These are phyloP conservation scores for Lytechinus pictus DNA, from an alignment of 35 echinoderm and acorn worm species.

Conservation along the genomic window DNA sequence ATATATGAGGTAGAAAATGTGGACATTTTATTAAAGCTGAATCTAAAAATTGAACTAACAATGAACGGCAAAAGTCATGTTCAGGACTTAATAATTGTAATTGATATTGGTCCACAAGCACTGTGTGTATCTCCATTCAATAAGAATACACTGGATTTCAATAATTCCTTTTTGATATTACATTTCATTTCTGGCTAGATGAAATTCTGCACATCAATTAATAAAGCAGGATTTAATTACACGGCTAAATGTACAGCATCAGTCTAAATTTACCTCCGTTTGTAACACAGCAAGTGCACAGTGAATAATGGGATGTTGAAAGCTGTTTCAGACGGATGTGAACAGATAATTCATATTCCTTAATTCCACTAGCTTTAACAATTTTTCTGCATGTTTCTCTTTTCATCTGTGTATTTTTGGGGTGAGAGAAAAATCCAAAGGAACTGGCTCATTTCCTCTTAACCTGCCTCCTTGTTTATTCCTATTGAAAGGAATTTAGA, in stretches of 20 bases:
- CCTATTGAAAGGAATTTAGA: not conserved
- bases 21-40: not conserved
- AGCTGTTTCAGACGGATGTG: conserved; percentile 8
- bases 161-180: not conserved
- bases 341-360: not conserved
- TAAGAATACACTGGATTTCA: not conserved
- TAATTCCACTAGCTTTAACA: not conserved
- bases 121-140: not conserved
- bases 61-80: not conserved
- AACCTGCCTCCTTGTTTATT: conserved; percentile 31
- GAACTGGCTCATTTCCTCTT: conserved; percentile 38
- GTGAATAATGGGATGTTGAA: not conserved
- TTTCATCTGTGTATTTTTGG: conserved; percentile 29
- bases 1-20: not conserved
- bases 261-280: not conserved
- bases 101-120: not conserved
- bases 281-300: conserved; percentile 9
- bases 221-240: conserved; percentile 13
- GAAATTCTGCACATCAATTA: not conserved
- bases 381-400: not conserved
- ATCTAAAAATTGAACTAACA: not conserved
- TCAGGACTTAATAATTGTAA: not conserved
- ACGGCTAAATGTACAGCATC: not conserved
- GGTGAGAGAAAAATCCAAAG: not conserved
- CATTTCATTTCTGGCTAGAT: not conserved